phyloP scores from a whole-genome alignment of 2,888 invertebrate species.

The Spilosoma lubricipeda region DNA sequence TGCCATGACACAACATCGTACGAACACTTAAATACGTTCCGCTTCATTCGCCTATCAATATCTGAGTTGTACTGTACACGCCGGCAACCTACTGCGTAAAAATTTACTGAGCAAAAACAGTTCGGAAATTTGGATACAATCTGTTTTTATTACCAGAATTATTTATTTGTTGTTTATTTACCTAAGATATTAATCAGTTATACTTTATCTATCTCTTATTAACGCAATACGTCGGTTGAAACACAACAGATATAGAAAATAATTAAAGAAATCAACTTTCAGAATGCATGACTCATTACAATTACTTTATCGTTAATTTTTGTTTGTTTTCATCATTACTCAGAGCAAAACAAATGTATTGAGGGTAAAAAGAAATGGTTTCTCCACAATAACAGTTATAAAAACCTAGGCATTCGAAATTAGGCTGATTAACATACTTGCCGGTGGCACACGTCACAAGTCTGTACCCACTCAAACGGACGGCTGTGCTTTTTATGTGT shows the following conservation, averaged over 20 bases:
- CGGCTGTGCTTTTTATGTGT: slow-evolving; percentile 18
- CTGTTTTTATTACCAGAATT: neutral
- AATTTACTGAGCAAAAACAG: slow-evolving; percentile 15
- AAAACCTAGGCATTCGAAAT: slow-evolving; percentile 57
- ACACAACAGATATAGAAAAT: neutral
- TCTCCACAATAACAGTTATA: slow-evolving; percentile 41
- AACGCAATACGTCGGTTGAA: neutral
- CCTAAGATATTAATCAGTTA: neutral
- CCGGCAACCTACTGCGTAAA: slow-evolving; percentile 18
- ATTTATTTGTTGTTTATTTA: neutral
- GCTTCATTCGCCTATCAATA: slow-evolving; percentile 33
- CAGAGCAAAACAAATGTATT: neutral
- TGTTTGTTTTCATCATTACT: slow-evolving; percentile 19
- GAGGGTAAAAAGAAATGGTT: slow-evolving; percentile 14
- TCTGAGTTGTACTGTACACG: slow-evolving; percentile 15
- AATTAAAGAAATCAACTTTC: neutral
- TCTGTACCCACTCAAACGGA: neutral
- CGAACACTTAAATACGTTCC: slow-evolving; percentile 26
- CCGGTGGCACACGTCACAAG: slow-evolving; percentile 50
- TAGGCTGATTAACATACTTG: slow-evolving; percentile 54
- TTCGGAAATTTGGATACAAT: neutral
- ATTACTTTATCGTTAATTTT: slow-evolving; percentile 5
- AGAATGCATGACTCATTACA: slow-evolving; percentile 17
- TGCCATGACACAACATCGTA: slow-evolving; percentile 23
- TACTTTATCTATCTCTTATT: neutral